Base-by-base conservation (phyloP, 1,140 invertebrate genomes). In the Drosophila kikkawai region DNA sequence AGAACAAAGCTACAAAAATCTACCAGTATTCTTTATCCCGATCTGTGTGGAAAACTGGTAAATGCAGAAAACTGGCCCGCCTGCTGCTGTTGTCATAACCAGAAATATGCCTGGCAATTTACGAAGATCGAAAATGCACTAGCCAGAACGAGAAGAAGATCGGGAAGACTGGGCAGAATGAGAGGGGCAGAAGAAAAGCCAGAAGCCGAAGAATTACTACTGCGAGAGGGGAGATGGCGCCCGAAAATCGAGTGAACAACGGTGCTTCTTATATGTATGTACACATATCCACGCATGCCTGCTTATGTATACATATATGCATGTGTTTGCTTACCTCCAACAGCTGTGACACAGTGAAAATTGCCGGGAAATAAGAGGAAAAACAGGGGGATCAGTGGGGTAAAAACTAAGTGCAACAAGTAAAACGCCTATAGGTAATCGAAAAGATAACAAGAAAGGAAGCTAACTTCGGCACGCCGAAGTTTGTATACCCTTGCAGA, bases 311-410 rank as follows among this genome's bases (percentile, higher is more conserved):
- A 45, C 7, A 2, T 19, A 34, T 22, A 22, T 57, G 19, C 36
- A 11, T 57, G 15, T 56, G 34, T 61, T 55, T 53, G 60, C 48
- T 48, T 32, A n/a, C 6, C 32, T 39, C 42, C 11, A 66, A 66
- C 60, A 80, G 79, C 71, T 76, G 79, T 71, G 51, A 78, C 68
- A 66, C 48, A 58, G 17, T 55, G 64, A 61, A 61, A 57, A 32
- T 29, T 26, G 39, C 56, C 15, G 15, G 29, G 26, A 53, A 37
- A n/a, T 22, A 11, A 26, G 34, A 19, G 36, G 11, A 55, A 19
- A 17, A 15, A 22, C 19, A 4, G 4, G 34, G 17, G 34, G 11
- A 34, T 8, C 17, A 12, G 1, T 11, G 61, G 11, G 3, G n/a
- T 0, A 22, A 32, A 32, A 34, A 34, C 22, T 45, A 17, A 39